Evolutionary conservation across 2,888 invertebrate genomes (phyloP).

Genomic region (Ophion obscuratus): DNA sequence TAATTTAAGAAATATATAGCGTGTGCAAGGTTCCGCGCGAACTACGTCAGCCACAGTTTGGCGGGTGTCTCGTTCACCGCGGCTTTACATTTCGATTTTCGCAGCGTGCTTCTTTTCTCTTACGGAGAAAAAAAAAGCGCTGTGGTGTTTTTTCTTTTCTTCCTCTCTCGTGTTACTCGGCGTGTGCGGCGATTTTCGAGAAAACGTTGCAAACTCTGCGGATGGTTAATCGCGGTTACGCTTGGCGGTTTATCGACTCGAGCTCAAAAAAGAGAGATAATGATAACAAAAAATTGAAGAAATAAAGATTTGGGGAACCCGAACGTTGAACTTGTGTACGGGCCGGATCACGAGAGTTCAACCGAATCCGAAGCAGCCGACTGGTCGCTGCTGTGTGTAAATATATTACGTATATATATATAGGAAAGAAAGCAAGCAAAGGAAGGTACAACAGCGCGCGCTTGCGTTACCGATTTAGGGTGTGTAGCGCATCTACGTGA

Average conservation of each 20-base stretch:
- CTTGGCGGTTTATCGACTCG: neutral
- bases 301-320: too few relatives aligned
- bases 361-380: slow-evolving; percentile 16
- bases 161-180: slow-evolving; percentile 5
- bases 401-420: slow-evolving; percentile 20
- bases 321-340: too few relatives aligned
- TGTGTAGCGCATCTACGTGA: too few relatives aligned
- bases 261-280: neutral
- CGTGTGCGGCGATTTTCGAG: slow-evolving; percentile 1
- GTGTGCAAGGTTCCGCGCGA: slow-evolving; percentile 41
- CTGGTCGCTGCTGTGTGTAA: slow-evolving; percentile 7
- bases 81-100: slow-evolving; percentile 19
- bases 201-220: slow-evolving; percentile 2
- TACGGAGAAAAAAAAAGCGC: too few relatives aligned
- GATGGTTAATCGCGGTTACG: neutral
- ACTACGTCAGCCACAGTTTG: neutral
- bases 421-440: neutral
- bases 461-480: slow-evolving; percentile 16
- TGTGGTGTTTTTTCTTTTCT: neutral
- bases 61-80: slow-evolving; percentile 36
- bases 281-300: neutral
- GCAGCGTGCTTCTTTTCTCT: neutral
- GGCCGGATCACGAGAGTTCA: too few relatives aligned
- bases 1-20: slow-evolving; percentile 69
- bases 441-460: neutral